Evolutionary conservation across 1,140 invertebrate species (phyloP).

Genomic region (Drosophila seguyi): DNA sequence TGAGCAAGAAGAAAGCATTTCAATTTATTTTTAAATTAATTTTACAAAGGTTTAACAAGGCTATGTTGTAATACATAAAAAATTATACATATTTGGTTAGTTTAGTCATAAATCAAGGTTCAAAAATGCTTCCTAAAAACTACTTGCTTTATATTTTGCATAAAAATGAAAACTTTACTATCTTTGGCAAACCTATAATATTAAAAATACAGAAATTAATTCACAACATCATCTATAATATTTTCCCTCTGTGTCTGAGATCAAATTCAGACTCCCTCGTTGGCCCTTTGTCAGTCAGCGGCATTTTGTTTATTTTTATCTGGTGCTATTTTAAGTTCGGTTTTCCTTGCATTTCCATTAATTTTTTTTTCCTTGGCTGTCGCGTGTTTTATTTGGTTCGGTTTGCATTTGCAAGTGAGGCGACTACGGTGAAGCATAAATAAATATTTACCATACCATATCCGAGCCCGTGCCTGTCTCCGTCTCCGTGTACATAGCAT

Average conservation of each 20-base stretch:
- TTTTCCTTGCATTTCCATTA: conserved; percentile 60
- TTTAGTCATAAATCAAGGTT: background rate
- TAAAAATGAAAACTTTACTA: background rate
- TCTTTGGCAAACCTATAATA: background rate
- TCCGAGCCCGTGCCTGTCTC: conserved; percentile 11
- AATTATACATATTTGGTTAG: rapidly evolving
- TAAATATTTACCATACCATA: conserved; percentile 39
- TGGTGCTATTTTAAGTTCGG: conserved; percentile 67
- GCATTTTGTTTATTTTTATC: conserved; percentile 76
- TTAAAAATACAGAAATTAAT: no score
- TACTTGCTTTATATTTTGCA: background rate
- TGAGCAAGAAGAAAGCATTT: background rate
- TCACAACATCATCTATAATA: background rate
- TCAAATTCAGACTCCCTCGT: conserved; percentile 11
- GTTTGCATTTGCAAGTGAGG: conserved; percentile 59
- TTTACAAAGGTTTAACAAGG: background rate
- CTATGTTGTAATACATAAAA: background rate
- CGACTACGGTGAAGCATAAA: conserved; percentile 30
- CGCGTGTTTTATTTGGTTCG: conserved; percentile 39
- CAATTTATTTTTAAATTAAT: background rate
- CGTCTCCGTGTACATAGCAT: conserved; percentile 13
- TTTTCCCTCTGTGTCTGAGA: background rate
- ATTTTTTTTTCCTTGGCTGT: conserved; percentile 28
- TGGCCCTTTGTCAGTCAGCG: conserved; percentile 68
- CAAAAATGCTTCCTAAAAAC: background rate